Evolutionary conservation across 2,797 vertebrate species (phyloP).

Genomic region (Gallinago solitaria): DNA sequence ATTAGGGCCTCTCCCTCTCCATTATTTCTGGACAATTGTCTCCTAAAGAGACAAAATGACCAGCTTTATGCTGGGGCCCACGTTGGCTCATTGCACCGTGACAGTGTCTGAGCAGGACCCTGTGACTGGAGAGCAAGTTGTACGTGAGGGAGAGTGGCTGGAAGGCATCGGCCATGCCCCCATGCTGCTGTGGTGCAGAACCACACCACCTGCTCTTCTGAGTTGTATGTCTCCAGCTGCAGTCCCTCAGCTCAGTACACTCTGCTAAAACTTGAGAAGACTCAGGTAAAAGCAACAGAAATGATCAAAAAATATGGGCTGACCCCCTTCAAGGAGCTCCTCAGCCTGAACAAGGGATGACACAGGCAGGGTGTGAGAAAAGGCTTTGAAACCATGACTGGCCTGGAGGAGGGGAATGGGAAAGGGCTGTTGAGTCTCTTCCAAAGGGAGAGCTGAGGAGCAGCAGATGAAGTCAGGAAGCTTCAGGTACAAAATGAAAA

Average conservation of each 20-base stretch:
- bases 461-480: neutral
- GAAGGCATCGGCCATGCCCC: rapidly evolving
- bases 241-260: neutral
- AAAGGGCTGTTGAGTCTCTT: neutral
- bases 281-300: neutral
- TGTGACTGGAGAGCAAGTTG: neutral
- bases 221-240: neutral
- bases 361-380: neutral
- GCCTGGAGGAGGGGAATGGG: neutral
- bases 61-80: neutral
- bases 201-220: neutral
- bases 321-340: neutral
- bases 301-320: neutral
- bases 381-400: neutral
- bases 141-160: neutral
- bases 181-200: too few species aligned
- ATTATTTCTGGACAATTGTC: neutral
- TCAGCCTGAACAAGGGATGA: neutral
- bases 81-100: neutral
- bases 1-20: neutral
- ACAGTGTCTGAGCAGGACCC: neutral
- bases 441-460: neutral
- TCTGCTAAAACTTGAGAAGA: neutral
- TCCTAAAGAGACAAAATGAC: neutral
- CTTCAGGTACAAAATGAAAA: neutral